Evolutionary conservation across 2,888 invertebrate genomes (phyloP), one percentile per base, ranked within the genome.

Genomic region (Latrodectus hesperus): DNA sequence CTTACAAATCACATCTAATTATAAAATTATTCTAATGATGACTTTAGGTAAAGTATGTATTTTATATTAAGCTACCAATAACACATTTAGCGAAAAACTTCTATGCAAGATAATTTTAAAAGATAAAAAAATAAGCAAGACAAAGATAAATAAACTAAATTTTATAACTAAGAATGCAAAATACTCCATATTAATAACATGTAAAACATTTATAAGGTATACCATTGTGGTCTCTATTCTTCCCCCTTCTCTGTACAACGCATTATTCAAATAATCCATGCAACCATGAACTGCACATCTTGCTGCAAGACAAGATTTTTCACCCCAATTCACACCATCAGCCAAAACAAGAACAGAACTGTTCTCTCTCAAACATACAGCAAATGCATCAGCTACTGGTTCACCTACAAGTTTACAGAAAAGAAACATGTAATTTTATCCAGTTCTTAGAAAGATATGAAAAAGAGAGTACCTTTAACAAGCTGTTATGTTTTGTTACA

Each of bases 321-420:
- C 95, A 92, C 97, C 97, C 97, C 97, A 97, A 93, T 97, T 97
- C 3, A 97, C 97, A 26, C 97, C 97, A 93, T 97, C 97, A 3
- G 97, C 97, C 84, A 97, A 94, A 16, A 96, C 95, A 92, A 97
- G 93, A 86, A 96, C 94, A n/a, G 95, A 95, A 88, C 95, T 95
- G 93, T 96, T 95, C 16, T 93, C 93, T n/a, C 94, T 91, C 5
- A 94, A 93, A 90, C 93, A 95, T 84, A 97, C 93, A 0, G 96
- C 97, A 93, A 96, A 97, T 90, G 96, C 96, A 93, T 97, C 97
- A n/a, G 97, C 97, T 89, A 97, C 96, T 0, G 97, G 97, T 92
- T 95, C 95, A 1, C 96, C 96, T 93, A 94, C 94, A 90, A 93
- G 6, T 38, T 38, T 38, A 38, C 38, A 38, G 38, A 38, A 38